Evolutionary conservation across 2,888 invertebrate species (phyloP).

Genomic region (Lochmaea crataegi): DNA sequence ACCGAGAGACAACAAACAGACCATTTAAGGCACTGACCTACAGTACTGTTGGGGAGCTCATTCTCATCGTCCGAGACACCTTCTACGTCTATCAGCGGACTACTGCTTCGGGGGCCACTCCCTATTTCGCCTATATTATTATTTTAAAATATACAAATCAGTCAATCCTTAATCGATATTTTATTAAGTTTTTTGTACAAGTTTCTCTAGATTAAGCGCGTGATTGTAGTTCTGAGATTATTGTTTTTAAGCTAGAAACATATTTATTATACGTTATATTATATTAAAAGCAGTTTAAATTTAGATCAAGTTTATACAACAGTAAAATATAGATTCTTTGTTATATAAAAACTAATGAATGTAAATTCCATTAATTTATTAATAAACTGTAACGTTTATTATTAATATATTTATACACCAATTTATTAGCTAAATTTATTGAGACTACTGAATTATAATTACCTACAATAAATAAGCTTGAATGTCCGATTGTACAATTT

Average conservation of each 20-base stretch:
- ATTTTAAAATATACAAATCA: slow-evolving; percentile 48
- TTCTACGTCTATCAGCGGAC: slow-evolving; percentile 77
- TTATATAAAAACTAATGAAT: no score
- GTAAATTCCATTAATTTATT: no score
- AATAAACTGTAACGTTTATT: no score
- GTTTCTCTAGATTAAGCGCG: not conserved
- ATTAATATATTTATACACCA: no score
- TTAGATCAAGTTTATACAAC: not conserved
- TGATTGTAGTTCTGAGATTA: not conserved
- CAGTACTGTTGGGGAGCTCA: slow-evolving; percentile 65
- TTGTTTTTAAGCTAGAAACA: not conserved
- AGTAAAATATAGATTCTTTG: no score
- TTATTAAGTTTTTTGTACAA: slow-evolving; percentile 25
- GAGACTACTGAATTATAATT: no score
- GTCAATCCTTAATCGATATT: slow-evolving; percentile 43
- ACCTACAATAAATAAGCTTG: no score
- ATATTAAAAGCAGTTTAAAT: not conserved
- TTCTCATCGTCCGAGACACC: slow-evolving; percentile 72
- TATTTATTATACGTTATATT: not conserved
- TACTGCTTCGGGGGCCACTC: slow-evolving; percentile 69
- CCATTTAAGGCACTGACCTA: slow-evolving; percentile 71
- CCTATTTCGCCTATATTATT: slow-evolving; percentile 72
- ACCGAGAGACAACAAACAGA: slow-evolving; percentile 62
- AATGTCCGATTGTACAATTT: no score
- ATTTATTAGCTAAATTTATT: no score